Base-by-base conservation (phyloP, 2,113 vertebrate genomes). In the Clarias batrachus region DNA sequence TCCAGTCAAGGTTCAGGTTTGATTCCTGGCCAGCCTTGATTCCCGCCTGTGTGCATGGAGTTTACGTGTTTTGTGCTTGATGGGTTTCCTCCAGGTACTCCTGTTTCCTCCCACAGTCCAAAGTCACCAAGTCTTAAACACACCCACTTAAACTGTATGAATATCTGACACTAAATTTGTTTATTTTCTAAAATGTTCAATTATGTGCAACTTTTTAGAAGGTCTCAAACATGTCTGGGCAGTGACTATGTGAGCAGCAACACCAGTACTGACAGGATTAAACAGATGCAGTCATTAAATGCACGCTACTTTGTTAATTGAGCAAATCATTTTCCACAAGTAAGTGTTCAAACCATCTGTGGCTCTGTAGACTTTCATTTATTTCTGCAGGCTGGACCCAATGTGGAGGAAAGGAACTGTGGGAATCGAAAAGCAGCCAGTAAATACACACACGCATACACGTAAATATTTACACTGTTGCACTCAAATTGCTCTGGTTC, bases 341-440 rank as follows among this genome's bases (percentile, higher is more conserved):
- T 81, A 81, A 62, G 10, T 62, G 30, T 81, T 63, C 33, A 81
- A 41, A 63, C 59, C 79, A 81, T 62, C 59, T 63, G 79, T 33
- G 30, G 59, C 41, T 63, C 33, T 81, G 57, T 41, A 81, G 59
- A 62, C 33, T 62, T 81, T 59, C 27, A 37, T 80, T 80, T 11
- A 37, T 41, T 62, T 63, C 59, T 33, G 17, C 79, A 81, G 19
- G 11, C 30, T 63, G 57, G 25, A 10, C 59, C 79, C 62, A 14
- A 19, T 63, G 79, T 37, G 57, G 79, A 81, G 59, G 57, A 81
- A 62, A 21, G 33, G 41, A 10, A 59, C n/a, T 74, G 10, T 12
- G 71, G 79, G 59, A 81, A 23, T 23, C 13, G 14, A 33, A 4
- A 62, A 33, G 59, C 1, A 5, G 57, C 33, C 27, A 81, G 79